Evolutionary conservation across 1,140 invertebrate genomes (phyloP), one percentile per base, ranked within the genome.

Genomic region (Popillia japonica): DNA sequence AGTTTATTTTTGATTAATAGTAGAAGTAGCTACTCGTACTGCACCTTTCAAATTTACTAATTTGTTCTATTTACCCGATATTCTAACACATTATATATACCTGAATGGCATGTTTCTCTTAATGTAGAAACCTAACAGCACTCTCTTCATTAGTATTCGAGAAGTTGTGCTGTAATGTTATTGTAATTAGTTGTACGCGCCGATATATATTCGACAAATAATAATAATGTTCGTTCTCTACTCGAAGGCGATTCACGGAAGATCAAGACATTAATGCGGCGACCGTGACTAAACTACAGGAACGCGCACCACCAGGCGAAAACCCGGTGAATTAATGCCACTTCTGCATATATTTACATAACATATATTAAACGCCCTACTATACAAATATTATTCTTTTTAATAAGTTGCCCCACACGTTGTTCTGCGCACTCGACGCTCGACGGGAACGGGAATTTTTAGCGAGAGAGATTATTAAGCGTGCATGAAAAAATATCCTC

Each of bases 341-440:
- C 17, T 68, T 68, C 61, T 68, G 61, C 61, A 68, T 68, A 34
- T 34, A 68, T 68, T 68, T 68, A 68, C 61, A 68, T 68, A 68
- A 68, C 61, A 68, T 68, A 68, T 68, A 68, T 68, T 68, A 68
- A 68, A 68, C 61, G 61, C 61, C 9, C 61, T 17, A 68, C 61
- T 68, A 34, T 34, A 68, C 61, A 68, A 68, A 68, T 68, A 68
- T 68, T 68, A 68, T 68, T 20, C 61, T 22, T 68, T 68, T 68
- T 68, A 68, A 68, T 68, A 68, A 68, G 61, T 68, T 22, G 11
- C 61, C 23, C 23, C 22, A 14, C 3, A 22, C 61, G 22, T 14
- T 8, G 61, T 20, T 34, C 22, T 6, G 11, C 61, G 61, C 61
- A 68, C 9, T 68, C 22, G 8, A 48, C 44, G 44, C 44, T 11